A percentile compares a stretch with the other conserved stretches of the same genome.
Evolutionary conservation across 2,797 vertebrate species (phyloP).

Genomic region (Sus cebifrons): DNA sequence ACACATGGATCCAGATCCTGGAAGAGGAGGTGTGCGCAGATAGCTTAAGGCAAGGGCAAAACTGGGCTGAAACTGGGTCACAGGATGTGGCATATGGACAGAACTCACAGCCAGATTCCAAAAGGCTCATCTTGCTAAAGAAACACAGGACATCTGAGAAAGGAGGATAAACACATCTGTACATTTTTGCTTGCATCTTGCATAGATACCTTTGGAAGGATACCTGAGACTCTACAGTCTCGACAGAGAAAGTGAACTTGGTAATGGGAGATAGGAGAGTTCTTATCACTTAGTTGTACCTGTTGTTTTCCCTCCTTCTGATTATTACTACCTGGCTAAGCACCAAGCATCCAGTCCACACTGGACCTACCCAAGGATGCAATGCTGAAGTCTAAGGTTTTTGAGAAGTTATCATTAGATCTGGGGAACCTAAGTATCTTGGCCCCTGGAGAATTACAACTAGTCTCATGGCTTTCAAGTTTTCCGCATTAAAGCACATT

Average conservation of each 20-base stretch:
- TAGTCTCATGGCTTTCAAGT: background rate
- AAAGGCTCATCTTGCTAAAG: background rate
- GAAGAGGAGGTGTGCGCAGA: background rate
- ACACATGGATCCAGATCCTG: background rate
- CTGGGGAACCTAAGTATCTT: background rate
- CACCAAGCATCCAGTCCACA: background rate
- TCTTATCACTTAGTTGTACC: background rate
- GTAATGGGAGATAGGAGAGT: background rate
- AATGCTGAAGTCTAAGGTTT: background rate
- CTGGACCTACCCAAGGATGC: background rate
- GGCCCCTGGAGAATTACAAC: background rate
- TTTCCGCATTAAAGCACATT: conserved; percentile 28
- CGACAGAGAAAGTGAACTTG: background rate
- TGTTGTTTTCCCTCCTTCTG: background rate
- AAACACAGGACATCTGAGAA: background rate
- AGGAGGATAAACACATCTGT: background rate
- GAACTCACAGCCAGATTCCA: background rate
- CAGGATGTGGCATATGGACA: background rate
- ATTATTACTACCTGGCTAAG: background rate
- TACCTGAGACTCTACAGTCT: background rate
- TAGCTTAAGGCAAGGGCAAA: background rate
- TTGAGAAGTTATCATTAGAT: background rate
- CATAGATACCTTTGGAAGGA: background rate
- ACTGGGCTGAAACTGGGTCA: background rate
- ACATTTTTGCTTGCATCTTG: background rate